Evolutionary conservation across 2,797 vertebrate genomes (phyloP), one percentile per base, ranked within the genome.

Genomic region (Alca torda): DNA sequence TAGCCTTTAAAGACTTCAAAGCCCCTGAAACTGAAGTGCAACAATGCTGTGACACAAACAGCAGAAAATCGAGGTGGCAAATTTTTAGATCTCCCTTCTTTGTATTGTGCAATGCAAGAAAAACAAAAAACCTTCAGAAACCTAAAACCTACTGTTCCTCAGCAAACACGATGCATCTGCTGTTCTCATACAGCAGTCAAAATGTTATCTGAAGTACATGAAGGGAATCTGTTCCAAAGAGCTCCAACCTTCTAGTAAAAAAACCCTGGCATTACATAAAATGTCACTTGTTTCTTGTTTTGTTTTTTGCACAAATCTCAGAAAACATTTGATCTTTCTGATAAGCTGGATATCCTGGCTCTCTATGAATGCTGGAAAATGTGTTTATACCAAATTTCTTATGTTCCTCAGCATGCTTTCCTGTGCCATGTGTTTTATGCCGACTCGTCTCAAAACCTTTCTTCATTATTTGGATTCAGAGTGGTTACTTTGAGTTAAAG

Each of bases 1-100:
- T 9, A 63, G 35, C 12, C 48, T 94, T 81, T 67, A 79, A 76
- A 94, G 74, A 83, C 57, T 92, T 93, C 90, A 84, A 90, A 90
- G 63, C 63, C 69, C 16, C 81, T 72, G 78, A 73, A 92, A 87
- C 46, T 56, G 63, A 89, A 93, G 64, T 70, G 68, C 56, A 83
- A 26, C 21, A 30, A 33, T 54, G 31, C 59, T 86, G 9, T 14
- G 68, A 92, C 61, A 88, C 48, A 88, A 81, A 31, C 18, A 67
- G 59, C 21, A 76, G 54, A 89, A 93, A 96, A 94, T 31, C 0
- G 4, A 94, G 31, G 67, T 84, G 51, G 51, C 11, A 60, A 79
- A 24, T 31, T 87, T 95, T 93, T 63, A 92, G 67, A 92, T 93
- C 56, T 94, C 23, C 39, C 30, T 80, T 64, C 78, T 79, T 68